These are phyloP conservation scores for Drosophila lacertosa DNA, from an alignment of 1,140 invertebrate species.

Conservation along the genomic window DNA sequence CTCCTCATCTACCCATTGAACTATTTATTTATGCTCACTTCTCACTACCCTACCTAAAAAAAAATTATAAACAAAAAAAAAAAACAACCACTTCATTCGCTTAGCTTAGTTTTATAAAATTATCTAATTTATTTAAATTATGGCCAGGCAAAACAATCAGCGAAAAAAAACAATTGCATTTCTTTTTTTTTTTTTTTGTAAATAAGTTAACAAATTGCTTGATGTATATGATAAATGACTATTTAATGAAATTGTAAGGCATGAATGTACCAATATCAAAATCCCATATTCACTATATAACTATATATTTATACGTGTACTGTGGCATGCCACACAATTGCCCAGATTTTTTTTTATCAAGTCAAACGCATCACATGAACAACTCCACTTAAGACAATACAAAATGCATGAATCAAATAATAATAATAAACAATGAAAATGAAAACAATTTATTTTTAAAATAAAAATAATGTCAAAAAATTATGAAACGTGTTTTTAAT, in stretches of 20 bases:
- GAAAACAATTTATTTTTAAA: slow-evolving; percentile 58
- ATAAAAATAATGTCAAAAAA: slow-evolving; percentile 62
- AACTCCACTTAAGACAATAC: slow-evolving; percentile 22
- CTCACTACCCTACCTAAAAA: slow-evolving; percentile 19
- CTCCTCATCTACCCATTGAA: slow-evolving; percentile 58
- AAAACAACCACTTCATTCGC: slow-evolving; percentile 51
- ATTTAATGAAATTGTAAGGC: slow-evolving; percentile 51
- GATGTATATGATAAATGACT: slow-evolving; percentile 68
- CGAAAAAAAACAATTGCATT: slow-evolving; percentile 58
- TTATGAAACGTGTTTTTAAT: neutral
- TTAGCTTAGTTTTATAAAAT: slow-evolving; percentile 78
- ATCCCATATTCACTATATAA: slow-evolving; percentile 38
- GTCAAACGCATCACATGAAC: slow-evolving; percentile 63
- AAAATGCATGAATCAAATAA: slow-evolving; percentile 55
- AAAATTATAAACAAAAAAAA: slow-evolving; percentile 13
- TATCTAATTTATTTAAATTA: slow-evolving; percentile 80
- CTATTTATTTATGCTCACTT: slow-evolving; percentile 69
- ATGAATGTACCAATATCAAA: slow-evolving; percentile 14
- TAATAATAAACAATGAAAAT: slow-evolving; percentile 39
- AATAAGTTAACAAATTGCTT: slow-evolving; percentile 74
- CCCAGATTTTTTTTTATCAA: slow-evolving; percentile 64
- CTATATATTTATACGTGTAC: slow-evolving; percentile 17
- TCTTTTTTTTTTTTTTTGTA: slow-evolving; percentile 78
- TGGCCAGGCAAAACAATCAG: slow-evolving; percentile 51
- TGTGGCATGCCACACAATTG: slow-evolving; percentile 16